Conservation (phyloP, 2,888 invertebrate species). For the Agrotis clavis region DNA sequence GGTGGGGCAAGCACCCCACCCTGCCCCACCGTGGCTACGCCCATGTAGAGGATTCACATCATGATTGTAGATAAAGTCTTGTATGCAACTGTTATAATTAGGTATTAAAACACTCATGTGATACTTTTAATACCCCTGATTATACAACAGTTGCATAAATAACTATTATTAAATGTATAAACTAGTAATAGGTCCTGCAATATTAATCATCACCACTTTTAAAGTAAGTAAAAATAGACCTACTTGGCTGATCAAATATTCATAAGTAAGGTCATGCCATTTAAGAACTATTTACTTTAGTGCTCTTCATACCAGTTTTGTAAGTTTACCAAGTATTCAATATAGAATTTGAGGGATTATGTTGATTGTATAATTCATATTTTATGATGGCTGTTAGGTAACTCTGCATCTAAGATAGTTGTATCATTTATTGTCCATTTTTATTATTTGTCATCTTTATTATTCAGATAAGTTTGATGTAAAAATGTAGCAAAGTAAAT, state of each 20-base stretch:
- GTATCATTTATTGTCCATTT: neutral
- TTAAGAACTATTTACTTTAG: neutral
- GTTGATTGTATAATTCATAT: neutral
- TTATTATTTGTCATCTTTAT: no score
- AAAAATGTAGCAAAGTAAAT: no score
- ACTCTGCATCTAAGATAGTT: constrained; percentile 2
- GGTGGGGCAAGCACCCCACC: no score
- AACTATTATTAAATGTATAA: no score
- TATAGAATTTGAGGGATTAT: neutral
- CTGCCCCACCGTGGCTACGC: no score
- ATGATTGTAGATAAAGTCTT: no score
- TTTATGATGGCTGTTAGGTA: neutral
- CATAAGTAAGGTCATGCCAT: neutral
- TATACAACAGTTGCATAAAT: no score
- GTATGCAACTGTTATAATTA: no score
- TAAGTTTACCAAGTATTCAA: neutral
- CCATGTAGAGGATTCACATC: no score
- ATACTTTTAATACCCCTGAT: no score
- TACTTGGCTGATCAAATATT: neutral
- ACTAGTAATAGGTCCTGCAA: no score
- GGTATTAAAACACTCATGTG: no score
- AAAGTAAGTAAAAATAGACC: neutral
- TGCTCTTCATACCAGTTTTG: neutral
- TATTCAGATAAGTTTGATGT: neutral
- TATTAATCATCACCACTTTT: neutral